Evolutionary conservation across 2,888 invertebrate genomes (phyloP), one percentile per base, ranked within the genome.

Genomic region (Campopleginae sp.): DNA sequence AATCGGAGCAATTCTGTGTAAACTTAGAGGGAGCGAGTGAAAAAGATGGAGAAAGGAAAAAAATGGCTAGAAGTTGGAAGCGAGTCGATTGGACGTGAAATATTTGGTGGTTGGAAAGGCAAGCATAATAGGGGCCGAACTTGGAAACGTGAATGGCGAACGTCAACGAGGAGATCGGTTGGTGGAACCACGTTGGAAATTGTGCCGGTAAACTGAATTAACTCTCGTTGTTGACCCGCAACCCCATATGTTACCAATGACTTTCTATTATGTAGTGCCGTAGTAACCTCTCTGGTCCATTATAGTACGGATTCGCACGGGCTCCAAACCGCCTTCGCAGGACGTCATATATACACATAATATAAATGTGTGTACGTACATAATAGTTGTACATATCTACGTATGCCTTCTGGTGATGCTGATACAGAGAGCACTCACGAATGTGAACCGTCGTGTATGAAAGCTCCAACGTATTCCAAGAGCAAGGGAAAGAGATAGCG

Each of bases 131-230:
- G 31, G 61, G 44, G 75, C 10, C 65, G 81, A 80, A 86, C 86
- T 85, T 86, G 87, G 86, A 63, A 77, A 68, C 19, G 72, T 17
- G 72, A 82, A 80, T 72, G 75, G 61, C 33, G 66, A 51, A 63
- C 63, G 78, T 61, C 80, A 76, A 82, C 65, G 33, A 54, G 44
- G 80, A 51, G 71, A 82, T 82, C 77, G 75, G 75, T 82, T 54
- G 48, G 77, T 63, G 48, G 48, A 74, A 68, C 72, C 76, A 86
- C 85, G 74, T 79, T 89, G 84, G 88, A 90, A 90, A 91, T 91
- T 89, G 88, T 89, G 87, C 85, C 77, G 89, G 90, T 89, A 90
- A 92, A 91, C 88, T 88, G 90, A 91, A 92, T 92, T 92, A 92
- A 91, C 90, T 87, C 81, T 86, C 78, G 54, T 71, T 90, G 89